phyloP scores from a whole-genome alignment of 2,888 invertebrate species.

The Apodemia hepburni region DNA sequence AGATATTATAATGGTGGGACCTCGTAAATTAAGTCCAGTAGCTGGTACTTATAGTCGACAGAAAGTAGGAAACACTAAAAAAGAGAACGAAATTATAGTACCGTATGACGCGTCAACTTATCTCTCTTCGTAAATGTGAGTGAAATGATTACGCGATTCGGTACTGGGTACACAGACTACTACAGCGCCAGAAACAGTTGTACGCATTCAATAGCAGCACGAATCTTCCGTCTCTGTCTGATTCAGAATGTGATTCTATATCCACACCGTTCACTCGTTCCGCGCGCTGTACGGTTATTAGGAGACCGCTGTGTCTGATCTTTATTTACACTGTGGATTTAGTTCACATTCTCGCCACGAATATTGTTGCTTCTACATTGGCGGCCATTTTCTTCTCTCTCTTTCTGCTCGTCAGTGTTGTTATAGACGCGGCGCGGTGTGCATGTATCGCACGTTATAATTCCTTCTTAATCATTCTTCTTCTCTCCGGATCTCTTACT shows the following conservation, averaged over 20 bases:
- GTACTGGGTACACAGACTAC: constrained; percentile 47
- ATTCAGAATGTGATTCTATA: constrained; percentile 24
- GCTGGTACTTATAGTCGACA: too few relatives aligned
- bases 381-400: constrained; percentile 77
- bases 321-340: constrained; percentile 43
- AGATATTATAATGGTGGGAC: too few relatives aligned
- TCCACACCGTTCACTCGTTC: constrained; percentile 37
- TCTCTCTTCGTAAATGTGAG: constrained; percentile 45
- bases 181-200: constrained; percentile 35
- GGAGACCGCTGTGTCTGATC: constrained; percentile 37
- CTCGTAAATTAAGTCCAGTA: too few relatives aligned
- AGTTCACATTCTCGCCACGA: constrained; percentile 46
- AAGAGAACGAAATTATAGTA: constrained; percentile 6
- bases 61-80: background rate
- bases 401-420: constrained; percentile 64
- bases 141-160: constrained; percentile 35
- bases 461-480: constrained; percentile 60
- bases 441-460: constrained; percentile 46
- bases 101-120: constrained; percentile 32
- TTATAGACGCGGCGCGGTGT: constrained; percentile 47
- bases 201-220: constrained; percentile 19
- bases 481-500: constrained; percentile 53
- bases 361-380: constrained; percentile 46
- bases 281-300: constrained; percentile 26
- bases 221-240: constrained; percentile 35